Evolutionary conservation across 2,888 invertebrate species (phyloP), one percentile per base, ranked within the genome.

Genomic region (Branchellion lobata): DNA sequence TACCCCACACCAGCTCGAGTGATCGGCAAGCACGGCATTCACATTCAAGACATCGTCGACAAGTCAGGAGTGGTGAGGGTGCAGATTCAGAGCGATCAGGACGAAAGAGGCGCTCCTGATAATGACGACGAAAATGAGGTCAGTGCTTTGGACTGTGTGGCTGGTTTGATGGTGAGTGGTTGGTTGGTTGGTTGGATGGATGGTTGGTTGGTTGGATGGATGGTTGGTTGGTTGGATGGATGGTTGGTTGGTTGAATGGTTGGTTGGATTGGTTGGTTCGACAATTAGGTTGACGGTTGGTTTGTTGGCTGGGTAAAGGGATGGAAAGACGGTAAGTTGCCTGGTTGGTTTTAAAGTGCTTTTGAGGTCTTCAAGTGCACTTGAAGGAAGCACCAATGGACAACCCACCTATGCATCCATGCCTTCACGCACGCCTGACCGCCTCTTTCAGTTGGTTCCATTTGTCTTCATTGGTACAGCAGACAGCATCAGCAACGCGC

Each of bases 381-480:
- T n/a, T n/a, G n/a, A n/a, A n/a, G n/a, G n/a, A n/a, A n/a, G n/a
- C n/a, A n/a, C n/a, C n/a, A n/a, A n/a, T n/a, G n/a, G n/a, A n/a
- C n/a, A n/a, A n/a, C n/a, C n/a, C n/a, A n/a, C n/a, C n/a, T n/a
- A n/a, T n/a, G n/a, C n/a, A n/a, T n/a, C n/a, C n/a, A n/a, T n/a
- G n/a, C n/a, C n/a, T n/a, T n/a, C n/a, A n/a, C n/a, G n/a, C n/a
- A n/a, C n/a, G n/a, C n/a, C n/a, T n/a, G n/a, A n/a, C 40, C 40
- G 8, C 5, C 40, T 40, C 40, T 65, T 11, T 11, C 69, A 69
- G 69, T 65, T 57, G 89, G 96, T 98, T 88, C 96, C 97, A 84
- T 98, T 98, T 90, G 95, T 97, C 85, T 98, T 98, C 90, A 96
- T 98, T 83, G 97, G 98, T 87, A 97, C 97, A 79, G 91, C 94